Percentiles rank a stretch among this genome's conserved stretches.
Evolutionary conservation across 2,113 vertebrate genomes (phyloP).

Genomic region (Pseudorhombus dupliciocellatus): DNA sequence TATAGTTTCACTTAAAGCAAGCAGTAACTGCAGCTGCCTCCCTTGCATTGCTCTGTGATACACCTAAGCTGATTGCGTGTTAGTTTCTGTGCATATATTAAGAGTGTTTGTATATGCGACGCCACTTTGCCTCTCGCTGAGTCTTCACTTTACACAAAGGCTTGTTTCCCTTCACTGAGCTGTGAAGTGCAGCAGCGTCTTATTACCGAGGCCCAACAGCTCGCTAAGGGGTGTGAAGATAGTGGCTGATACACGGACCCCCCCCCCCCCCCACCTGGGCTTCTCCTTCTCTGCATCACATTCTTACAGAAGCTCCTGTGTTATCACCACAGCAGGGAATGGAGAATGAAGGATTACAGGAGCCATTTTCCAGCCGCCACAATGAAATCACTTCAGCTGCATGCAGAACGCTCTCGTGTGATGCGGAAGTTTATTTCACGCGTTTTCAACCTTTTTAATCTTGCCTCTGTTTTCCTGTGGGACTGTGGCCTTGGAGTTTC

Average conservation of each 20-base stretch:
- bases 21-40: not conserved
- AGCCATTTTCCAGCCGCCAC: slow-evolving; percentile 10
- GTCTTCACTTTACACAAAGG: slow-evolving; percentile 42
- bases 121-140: slow-evolving; percentile 25
- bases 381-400: slow-evolving; percentile 4
- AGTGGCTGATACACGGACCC: slow-evolving; percentile 58
- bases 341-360: slow-evolving; percentile 26
- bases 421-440: slow-evolving; percentile 3
- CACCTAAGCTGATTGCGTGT: not conserved
- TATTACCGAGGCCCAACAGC: slow-evolving; percentile 57
- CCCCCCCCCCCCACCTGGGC: slow-evolving; percentile 64
- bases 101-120: not conserved
- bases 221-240: slow-evolving; percentile 57
- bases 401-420: not conserved
- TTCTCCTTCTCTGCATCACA: slow-evolving; percentile 56
- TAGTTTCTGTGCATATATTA: not conserved
- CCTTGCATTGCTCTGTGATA: not conserved
- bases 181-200: slow-evolving; percentile 73
- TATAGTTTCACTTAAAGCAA: no score
- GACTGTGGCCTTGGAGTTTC: slow-evolving; percentile 32
- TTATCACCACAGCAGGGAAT: slow-evolving; percentile 35
- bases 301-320: slow-evolving; percentile 42
- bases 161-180: slow-evolving; percentile 67
- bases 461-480: slow-evolving; percentile 29
- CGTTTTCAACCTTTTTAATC: slow-evolving; percentile 31